Evolutionary conservation across 64 coral and sea anemone genomes (phyloP).

Genomic region (Actinia tenebrosa): DNA sequence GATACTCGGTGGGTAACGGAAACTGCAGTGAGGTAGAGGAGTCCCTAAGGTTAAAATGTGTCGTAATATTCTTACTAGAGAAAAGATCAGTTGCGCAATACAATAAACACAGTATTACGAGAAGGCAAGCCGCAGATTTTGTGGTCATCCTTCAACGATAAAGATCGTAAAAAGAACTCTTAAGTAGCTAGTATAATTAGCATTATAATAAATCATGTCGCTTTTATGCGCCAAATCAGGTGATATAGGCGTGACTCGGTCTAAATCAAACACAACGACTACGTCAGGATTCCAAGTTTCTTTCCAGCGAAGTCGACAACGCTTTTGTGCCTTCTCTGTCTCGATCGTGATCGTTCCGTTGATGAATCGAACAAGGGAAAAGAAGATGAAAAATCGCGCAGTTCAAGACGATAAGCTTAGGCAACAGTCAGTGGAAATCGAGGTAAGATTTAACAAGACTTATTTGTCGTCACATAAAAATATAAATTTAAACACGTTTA

Average conservation of each 20-base stretch:
- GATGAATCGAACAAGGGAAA: neutral
- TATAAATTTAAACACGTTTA: neutral
- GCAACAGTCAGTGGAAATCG: conserved; percentile 1
- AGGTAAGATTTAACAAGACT: neutral
- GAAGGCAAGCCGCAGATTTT: neutral
- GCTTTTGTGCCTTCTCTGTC: neutral
- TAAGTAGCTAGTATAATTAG: neutral
- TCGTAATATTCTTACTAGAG: neutral
- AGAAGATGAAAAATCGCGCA: neutral
- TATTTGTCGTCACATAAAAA: neutral
- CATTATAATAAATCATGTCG: neutral
- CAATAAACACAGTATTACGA: neutral
- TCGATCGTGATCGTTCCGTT: too few relatives aligned
- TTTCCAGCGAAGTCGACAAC: neutral
- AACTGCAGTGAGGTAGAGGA: too few relatives aligned
- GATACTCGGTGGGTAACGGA: too few relatives aligned
- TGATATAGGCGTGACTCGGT: conserved; percentile 6
- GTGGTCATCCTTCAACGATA: neutral
- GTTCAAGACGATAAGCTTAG: neutral
- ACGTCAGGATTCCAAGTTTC: neutral
- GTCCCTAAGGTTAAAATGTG: too few relatives aligned
- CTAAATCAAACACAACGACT: neutral
- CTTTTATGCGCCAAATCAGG: neutral
- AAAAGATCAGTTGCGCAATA: neutral
- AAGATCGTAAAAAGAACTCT: neutral